These are phyloP conservation scores for Theristicus caerulescens DNA, from an alignment of 2,113 vertebrate species.

Conservation along the genomic window DNA sequence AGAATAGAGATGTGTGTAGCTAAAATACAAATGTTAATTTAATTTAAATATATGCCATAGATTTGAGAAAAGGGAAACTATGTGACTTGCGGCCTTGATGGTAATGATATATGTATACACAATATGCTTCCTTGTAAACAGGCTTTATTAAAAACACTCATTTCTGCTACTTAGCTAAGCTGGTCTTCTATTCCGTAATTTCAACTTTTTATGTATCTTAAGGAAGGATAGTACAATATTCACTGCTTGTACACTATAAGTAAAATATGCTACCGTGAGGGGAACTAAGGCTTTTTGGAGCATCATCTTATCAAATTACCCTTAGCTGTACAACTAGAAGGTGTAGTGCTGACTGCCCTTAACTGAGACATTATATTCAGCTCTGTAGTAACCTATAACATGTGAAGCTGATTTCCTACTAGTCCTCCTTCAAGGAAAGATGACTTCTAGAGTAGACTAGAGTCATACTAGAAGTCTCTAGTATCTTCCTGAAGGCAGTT, in stretches of 20 bases:
- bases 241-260: background rate
- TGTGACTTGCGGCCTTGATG: background rate
- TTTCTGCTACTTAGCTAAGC: background rate
- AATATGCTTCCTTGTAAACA: background rate
- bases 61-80: background rate
- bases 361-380: background rate
- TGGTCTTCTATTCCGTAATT: background rate
- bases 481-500: background rate
- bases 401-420: background rate
- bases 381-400: background rate
- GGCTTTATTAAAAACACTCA: background rate
- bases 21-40: background rate
- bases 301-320: background rate
- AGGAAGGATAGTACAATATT: background rate
- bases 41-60: background rate
- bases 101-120: background rate
- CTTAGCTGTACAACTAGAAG: background rate
- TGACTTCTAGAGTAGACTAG: background rate
- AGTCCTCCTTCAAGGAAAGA: background rate
- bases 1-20: background rate
- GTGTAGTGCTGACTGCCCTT: background rate
- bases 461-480: background rate
- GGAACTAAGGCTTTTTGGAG: background rate
- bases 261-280: background rate
- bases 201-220: background rate